Evolutionary conservation across 64 coral and sea anemone species (phyloP).

Genomic region (Montipora capricornis): DNA sequence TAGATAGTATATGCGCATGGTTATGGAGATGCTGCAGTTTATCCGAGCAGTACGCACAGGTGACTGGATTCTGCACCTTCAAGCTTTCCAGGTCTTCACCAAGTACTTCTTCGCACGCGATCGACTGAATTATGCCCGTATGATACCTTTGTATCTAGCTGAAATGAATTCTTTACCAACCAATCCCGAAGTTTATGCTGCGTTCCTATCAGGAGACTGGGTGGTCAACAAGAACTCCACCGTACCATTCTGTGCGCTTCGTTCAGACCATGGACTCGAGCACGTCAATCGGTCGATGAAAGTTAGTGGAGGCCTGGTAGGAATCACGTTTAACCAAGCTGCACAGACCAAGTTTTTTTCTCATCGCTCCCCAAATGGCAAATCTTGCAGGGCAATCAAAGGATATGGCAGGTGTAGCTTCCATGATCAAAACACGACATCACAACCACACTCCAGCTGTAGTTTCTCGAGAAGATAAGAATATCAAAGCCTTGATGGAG

Average conservation of each 20-base stretch:
- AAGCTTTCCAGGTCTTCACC: not conserved
- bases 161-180: not conserved
- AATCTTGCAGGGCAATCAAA: slow-evolving; percentile 39
- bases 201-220: slow-evolving; percentile 23
- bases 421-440: slow-evolving; percentile 25
- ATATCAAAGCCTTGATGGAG: slow-evolving; percentile 19
- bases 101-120: not conserved
- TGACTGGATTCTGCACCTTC: not conserved
- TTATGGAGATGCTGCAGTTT: slow-evolving; percentile 13
- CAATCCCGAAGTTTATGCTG: not conserved
- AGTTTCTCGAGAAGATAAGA: slow-evolving; percentile 25
- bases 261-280: slow-evolving; percentile 31
- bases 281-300: slow-evolving; percentile 39
- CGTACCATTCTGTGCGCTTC: slow-evolving; percentile 30
- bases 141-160: slow-evolving; percentile 44
- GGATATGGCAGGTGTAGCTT: slow-evolving; percentile 37
- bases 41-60: slow-evolving; percentile 2
- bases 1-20: slow-evolving; percentile 7
- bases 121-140: slow-evolving; percentile 1
- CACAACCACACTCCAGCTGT: slow-evolving; percentile 44
- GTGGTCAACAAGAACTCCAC: slow-evolving; percentile 31
- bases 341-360: not conserved
- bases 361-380: slow-evolving; percentile 28
- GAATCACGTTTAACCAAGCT: slow-evolving; percentile 31
- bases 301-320: slow-evolving; percentile 20